Conservation (phyloP, 2,113 vertebrate genomes). For the Taxidea taxus region DNA sequence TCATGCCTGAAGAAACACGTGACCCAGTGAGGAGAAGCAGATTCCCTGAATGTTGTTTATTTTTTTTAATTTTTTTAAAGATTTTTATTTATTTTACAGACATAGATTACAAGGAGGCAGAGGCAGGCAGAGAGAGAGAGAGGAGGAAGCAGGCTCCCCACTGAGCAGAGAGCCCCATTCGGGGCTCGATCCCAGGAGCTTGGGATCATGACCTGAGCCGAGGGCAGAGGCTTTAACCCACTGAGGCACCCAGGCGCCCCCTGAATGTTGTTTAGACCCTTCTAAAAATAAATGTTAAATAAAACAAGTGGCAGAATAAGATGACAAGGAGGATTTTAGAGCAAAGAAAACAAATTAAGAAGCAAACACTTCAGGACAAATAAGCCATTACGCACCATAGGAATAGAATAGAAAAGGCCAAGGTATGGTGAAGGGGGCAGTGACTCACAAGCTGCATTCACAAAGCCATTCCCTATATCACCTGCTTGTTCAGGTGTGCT, state of each 20-base stretch:
- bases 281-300: not conserved
- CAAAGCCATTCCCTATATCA: not conserved
- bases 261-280: not conserved
- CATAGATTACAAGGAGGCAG: no score
- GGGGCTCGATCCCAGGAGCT: no score
- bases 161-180: no score
- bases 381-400: not conserved
- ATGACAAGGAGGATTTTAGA: not conserved
- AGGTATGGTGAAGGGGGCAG: no score
- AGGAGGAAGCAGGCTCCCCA: no score
- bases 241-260: no score
- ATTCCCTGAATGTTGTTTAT: not conserved
- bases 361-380: not conserved
- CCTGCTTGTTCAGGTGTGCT: not conserved
- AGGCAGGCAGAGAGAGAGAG: no score
- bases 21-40: not conserved
- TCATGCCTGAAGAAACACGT: not conserved
- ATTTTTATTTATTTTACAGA: no score
- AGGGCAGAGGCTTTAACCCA: no score
- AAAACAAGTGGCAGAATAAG: not conserved
- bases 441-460: not conserved
- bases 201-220: no score
- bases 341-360: not conserved
- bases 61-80: no score
- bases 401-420: not conserved